Conservation (phyloP, 2,888 invertebrate genomes). For the Glyphotaelius pellucidus region DNA sequence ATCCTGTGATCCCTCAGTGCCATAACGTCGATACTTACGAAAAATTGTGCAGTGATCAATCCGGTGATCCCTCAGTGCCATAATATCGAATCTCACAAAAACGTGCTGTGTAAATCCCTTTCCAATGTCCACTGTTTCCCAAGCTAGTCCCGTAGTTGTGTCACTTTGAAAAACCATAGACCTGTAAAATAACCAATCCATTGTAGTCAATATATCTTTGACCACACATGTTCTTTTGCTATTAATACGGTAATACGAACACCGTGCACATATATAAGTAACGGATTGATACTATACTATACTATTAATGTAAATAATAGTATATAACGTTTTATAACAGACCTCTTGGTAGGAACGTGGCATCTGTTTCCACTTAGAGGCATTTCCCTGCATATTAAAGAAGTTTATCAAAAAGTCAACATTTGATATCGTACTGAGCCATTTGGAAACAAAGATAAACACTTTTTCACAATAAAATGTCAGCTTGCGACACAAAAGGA, state of each 20-base stretch:
- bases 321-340: background rate
- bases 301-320: background rate
- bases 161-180: too few relatives aligned
- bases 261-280: background rate
- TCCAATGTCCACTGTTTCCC: too few relatives aligned
- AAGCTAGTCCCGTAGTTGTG: too few relatives aligned
- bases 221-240: background rate
- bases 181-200: too few relatives aligned
- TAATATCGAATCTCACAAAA: too few relatives aligned
- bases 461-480: background rate
- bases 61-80: too few relatives aligned
- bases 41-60: too few relatives aligned
- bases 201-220: too few relatives aligned
- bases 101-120: too few relatives aligned
- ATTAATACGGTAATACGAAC: background rate
- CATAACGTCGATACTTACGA: too few relatives aligned
- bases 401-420: constrained; percentile 23
- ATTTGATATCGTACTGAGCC: background rate
- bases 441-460: constrained; percentile 2
- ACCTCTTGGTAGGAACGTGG: background rate
- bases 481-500: background rate
- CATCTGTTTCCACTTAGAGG: background rate
- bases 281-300: background rate
- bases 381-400: background rate
- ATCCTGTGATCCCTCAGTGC: too few relatives aligned